Evolutionary conservation across 2,113 vertebrate species (phyloP).

Genomic region (Probosciger aterrimus): DNA sequence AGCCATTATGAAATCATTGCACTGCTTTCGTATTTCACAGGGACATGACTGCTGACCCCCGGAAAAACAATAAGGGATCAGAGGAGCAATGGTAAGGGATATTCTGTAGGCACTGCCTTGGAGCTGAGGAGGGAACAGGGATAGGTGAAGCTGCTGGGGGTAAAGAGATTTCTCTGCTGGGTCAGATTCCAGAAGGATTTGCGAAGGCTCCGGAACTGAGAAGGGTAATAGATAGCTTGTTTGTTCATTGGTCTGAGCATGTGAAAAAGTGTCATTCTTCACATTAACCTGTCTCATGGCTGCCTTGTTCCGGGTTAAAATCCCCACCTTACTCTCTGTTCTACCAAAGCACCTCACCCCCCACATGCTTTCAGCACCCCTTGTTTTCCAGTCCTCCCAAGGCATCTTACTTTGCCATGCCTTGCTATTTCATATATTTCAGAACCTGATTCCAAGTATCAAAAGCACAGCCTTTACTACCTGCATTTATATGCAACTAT

Average conservation of each 20-base stretch:
- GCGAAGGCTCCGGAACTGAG: not conserved
- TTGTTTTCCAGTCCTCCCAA: not conserved
- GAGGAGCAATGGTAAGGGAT: fast-evolving
- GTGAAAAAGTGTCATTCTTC: not conserved
- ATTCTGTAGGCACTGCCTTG: not conserved
- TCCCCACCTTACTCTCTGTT: not conserved
- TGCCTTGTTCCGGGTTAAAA: not conserved
- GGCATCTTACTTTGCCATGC: not conserved
- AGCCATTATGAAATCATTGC: conserved; percentile 21
- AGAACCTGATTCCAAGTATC: not conserved
- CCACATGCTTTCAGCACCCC: fast-evolving
- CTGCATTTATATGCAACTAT: not conserved
- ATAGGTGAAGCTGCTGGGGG: no score
- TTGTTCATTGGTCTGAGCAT: not conserved
- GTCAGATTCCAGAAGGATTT: fast-evolving
- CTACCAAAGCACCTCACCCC: not conserved
- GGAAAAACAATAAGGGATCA: not conserved
- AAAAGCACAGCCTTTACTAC: not conserved
- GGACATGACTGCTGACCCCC: not conserved
- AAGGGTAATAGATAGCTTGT: not conserved
- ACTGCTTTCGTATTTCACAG: not conserved
- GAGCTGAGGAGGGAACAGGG: not conserved
- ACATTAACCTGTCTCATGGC: not conserved
- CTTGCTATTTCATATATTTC: not conserved
- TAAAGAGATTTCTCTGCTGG: not conserved